Conservation (phyloP, 2,113 vertebrate species). For the Phalacrocorax carbo region DNA sequence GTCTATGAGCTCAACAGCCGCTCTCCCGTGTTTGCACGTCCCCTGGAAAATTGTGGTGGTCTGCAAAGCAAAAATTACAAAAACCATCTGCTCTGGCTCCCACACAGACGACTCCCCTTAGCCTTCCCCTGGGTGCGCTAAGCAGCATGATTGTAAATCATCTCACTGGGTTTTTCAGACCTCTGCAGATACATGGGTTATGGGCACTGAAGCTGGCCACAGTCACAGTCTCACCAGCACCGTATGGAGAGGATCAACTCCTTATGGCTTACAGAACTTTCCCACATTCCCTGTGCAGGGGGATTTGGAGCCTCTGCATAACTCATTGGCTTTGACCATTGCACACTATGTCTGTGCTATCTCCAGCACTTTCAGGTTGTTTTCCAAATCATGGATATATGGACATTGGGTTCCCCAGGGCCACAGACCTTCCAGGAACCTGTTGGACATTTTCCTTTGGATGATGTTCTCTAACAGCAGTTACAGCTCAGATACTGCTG, state of each 20-base stretch:
- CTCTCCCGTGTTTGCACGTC: not conserved
- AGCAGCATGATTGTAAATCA: fast-evolving
- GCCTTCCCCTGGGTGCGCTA: not conserved
- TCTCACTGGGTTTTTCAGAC: not conserved
- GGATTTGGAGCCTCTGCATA: not conserved
- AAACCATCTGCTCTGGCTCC: conserved; percentile 9
- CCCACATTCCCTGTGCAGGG: not conserved
- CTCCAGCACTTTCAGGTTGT: not conserved
- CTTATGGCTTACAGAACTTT: not conserved
- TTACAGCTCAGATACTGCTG: not conserved
- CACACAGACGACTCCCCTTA: not conserved
- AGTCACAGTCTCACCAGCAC: not conserved
- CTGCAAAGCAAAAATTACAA: conserved; percentile 2
- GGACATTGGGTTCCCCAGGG: not conserved
- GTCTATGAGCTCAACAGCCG: not conserved
- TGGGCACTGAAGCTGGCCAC: not conserved
- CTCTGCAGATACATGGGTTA: not conserved
- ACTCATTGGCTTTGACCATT: not conserved
- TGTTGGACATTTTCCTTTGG: not conserved
- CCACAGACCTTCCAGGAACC: not conserved
- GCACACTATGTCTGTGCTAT: not conserved
- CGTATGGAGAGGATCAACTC: fast-evolving
- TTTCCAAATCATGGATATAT: not conserved
- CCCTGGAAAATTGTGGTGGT: conserved; percentile 7
- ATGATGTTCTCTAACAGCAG: not conserved